phyloP scores from a whole-genome alignment of 2,888 invertebrate species.

The Sepioteuthis lessoniana region DNA sequence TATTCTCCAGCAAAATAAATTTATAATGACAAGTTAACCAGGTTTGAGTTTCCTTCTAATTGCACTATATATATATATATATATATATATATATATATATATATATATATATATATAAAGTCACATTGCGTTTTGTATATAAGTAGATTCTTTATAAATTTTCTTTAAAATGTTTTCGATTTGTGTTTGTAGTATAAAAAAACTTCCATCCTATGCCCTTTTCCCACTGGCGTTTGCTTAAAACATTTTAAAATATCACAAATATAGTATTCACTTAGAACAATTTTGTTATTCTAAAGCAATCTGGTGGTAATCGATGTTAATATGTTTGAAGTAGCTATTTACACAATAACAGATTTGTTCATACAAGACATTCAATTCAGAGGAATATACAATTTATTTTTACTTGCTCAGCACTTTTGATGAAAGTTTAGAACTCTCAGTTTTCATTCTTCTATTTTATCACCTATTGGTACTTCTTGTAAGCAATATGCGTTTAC shows the following conservation, averaged over 20 bases:
- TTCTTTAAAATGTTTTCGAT: too few species aligned
- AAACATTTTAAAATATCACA: background rate
- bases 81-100: too few species aligned
- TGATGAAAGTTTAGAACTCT: background rate
- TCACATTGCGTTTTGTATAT: too few species aligned
- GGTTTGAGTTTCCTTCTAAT: too few species aligned
- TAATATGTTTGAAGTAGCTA: background rate
- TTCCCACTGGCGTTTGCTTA: background rate
- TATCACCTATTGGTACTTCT: background rate
- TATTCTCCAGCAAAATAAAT: too few species aligned
- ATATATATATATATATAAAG: too few species aligned
- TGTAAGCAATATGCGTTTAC: background rate
- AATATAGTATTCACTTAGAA: background rate
- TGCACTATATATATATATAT: too few species aligned
- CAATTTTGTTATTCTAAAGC: background rate
- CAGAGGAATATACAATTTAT: background rate
- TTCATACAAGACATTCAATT: background rate
- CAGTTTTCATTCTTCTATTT: background rate
- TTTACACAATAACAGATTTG: background rate
- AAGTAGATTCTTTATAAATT: too few species aligned
- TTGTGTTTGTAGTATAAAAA: too few species aligned
- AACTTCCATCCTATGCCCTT: too few species aligned
- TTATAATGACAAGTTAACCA: too few species aligned
- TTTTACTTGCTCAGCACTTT: background rate
- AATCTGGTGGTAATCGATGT: background rate